These are phyloP conservation scores for Ammodramus savannarum DNA, from an alignment of 2,113 vertebrate species.

Conservation along the genomic window DNA sequence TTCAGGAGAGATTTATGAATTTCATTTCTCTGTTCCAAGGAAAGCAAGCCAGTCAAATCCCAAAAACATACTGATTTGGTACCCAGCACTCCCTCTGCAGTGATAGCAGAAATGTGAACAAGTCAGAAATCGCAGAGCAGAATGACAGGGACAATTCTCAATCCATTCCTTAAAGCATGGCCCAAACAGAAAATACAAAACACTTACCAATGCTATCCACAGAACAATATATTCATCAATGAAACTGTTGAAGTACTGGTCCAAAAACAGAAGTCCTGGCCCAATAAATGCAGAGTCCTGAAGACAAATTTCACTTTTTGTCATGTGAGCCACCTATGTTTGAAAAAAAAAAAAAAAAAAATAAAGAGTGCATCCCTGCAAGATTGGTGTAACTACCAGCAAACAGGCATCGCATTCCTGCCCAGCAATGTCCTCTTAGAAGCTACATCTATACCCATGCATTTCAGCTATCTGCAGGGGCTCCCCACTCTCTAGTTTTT, in stretches of 20 bases:
- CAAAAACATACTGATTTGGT: not conserved
- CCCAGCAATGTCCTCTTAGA: not conserved
- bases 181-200: not conserved
- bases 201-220: constrained; percentile 89
- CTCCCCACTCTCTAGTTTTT: not conserved
- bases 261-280: constrained; percentile 92
- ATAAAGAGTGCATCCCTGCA: not conserved
- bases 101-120: not conserved
- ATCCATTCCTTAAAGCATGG: not conserved
- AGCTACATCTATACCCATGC: no score
- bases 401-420: not conserved
- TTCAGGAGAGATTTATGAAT: not conserved
- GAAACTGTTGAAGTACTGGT: constrained; percentile 97
- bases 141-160: not conserved
- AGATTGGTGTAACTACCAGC: not conserved
- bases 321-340: constrained; percentile 91
- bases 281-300: constrained; percentile 93
- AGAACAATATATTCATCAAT: constrained; percentile 90
- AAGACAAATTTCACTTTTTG: constrained; percentile 92
- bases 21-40: not conserved
- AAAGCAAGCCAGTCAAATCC: not conserved
- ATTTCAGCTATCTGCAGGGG: not conserved
- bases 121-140: not conserved
- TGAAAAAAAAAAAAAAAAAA: not conserved
- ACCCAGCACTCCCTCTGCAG: not conserved